Base-by-base conservation (phyloP, 2,797 vertebrate genomes). In the Pampus argenteus region DNA sequence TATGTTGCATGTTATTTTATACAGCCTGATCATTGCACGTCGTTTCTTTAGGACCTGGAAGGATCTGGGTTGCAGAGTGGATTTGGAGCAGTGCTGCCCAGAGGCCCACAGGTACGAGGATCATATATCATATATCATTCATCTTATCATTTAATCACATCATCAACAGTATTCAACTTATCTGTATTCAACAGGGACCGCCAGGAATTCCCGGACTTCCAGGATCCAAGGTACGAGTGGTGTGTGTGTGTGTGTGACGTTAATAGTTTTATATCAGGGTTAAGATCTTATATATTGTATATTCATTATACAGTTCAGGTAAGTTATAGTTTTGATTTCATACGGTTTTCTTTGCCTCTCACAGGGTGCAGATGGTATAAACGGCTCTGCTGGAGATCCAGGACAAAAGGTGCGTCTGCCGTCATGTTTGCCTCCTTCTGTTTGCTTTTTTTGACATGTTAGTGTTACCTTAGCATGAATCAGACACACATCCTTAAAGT, bases 1-100 rank as follows among this genome's bases (percentile, higher is more conserved):
- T 15, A 26, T 47, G 0, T 25, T 9, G 4, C 25, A 29, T n/a
- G 10, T 2, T 51, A n/a, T n/a, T n/a, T n/a, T n/a, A n/a, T 18
- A 34, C 3, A 45, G 15, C 55, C 18, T 25, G 6, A 63, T n/a
- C 0, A 6, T 18, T 36, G 2, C 17, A 9, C 75, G 34, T 76
- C 3, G 2, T 44, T 49, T 31, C 34, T 72, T 52, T 18, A 99
- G 98, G 97, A 98, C 76, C 85, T 92, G 28, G 97, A 99, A 90
- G 96, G 94, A 55, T 98, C 96, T 11, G 96, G 95, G 25, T 72
- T 51, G 34, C 49, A 79, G 60, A 51, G 66, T 29, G 78, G 78
- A 1, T 83, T 93, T 58, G 94, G 79, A 20, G 83, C 80, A 42
- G 52, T 77, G 7, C 69, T 86, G 71, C 83, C 93, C 44, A 86